Base-by-base conservation (phyloP, 2,888 invertebrate species). In the Thera obeliscata region DNA sequence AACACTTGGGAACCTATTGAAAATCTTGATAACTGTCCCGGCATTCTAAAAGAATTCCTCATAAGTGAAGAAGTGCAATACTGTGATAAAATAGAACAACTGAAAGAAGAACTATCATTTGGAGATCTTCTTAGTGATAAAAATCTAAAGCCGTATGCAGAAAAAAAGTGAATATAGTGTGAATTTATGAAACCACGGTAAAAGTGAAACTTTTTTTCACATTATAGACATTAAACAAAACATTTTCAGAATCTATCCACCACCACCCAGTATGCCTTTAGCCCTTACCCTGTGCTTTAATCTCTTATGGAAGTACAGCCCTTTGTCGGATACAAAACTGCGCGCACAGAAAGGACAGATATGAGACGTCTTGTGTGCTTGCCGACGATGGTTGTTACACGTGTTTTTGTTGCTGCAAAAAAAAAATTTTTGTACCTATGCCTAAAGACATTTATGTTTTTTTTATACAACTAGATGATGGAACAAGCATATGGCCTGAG, bases 1-100 rank as follows among this genome's bases (percentile, higher is more conserved):
- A 98, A 97, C 80, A 97, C 98, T 0, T 98, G 98, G 98, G 98
- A 98, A 81, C 97, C 98, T 0, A 87, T 95, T 50, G 92, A 94
- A 41, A 96, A 98, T 87, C 90, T 99, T n/a, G 88, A 91, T 9
- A 95, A 96, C 76, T 97, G 97, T 74, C 86, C 94, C 41, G 80
- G 79, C 54, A 80, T 91, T 12, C 77, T 94, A 35, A 84, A 76
- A 70, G 72, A 81, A 49, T 94, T 88, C 78, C 76, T 94, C 70
- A 69, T 78, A 0, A 74, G 81, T 38, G 76, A 86, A 79, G 91
- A 93, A 80, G 64, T 84, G 0, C 83, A 84, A 74, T 77, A 90
- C 74, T 90, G 84, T 78, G 77, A 81, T 48, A 71, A 78, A 76
- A 82, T 94, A 66, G 87, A 87, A 76, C 79, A 83, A 67, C 78